These are phyloP conservation scores for Hoplias malabaricus DNA, from an alignment of 2,113 vertebrate genomes.

Conservation along the genomic window DNA sequence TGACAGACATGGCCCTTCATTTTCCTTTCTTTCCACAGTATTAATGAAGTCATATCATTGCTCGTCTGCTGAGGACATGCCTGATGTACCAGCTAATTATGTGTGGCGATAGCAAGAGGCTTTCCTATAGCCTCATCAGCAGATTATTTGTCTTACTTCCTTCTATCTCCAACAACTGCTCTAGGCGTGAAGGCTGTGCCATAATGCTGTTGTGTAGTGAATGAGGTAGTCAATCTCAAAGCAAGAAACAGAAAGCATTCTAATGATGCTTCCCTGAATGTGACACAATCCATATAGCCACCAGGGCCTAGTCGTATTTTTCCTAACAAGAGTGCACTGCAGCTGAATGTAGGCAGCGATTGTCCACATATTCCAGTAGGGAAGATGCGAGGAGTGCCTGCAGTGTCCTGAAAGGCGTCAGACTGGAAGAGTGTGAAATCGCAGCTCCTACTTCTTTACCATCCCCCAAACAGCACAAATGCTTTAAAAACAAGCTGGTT, in stretches of 20 bases:
- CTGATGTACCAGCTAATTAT: slow-evolving; percentile 10
- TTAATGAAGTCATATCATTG: neutral
- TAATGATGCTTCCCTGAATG: neutral
- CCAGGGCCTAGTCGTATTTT: neutral
- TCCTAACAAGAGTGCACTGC: neutral
- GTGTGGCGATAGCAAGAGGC: neutral
- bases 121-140: neutral
- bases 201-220: slow-evolving; percentile 1
- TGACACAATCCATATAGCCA: neutral
- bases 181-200: neutral
- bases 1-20: neutral
- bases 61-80: neutral
- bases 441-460: neutral
- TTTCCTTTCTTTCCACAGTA: slow-evolving; percentile 1
- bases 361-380: neutral
- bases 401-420: neutral
- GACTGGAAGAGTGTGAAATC: slow-evolving; percentile 13
- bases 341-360: neutral
- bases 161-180: neutral
- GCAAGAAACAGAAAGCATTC: neutral
- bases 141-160: neutral
- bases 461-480: neutral
- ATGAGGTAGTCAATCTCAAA: neutral
- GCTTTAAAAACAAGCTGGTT: neutral
- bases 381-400: neutral